These are phyloP conservation scores for Acanthurus lineatus DNA, from an alignment of 2,797 vertebrate genomes.

Conservation along the genomic window DNA sequence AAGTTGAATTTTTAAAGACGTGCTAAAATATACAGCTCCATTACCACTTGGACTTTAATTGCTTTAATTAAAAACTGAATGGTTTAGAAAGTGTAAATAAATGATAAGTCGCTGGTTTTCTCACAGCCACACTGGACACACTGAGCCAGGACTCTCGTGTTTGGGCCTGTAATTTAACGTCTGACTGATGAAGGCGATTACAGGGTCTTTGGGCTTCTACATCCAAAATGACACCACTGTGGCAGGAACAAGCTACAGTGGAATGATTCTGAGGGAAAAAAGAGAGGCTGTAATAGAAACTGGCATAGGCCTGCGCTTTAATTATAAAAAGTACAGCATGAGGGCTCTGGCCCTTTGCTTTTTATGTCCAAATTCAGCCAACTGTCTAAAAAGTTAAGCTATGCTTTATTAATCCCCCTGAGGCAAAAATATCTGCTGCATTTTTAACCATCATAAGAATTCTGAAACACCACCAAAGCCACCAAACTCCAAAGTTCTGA, in stretches of 20 bases:
- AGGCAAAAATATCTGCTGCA: slow-evolving; percentile 20
- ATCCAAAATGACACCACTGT: slow-evolving; percentile 45
- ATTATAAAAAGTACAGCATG: slow-evolving; percentile 62
- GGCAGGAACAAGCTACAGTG: slow-evolving; percentile 62
- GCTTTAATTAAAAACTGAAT: slow-evolving; percentile 38
- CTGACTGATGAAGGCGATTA: slow-evolving; percentile 66
- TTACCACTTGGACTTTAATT: slow-evolving; percentile 28
- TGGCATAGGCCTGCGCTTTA: slow-evolving; percentile 49
- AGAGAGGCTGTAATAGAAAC: slow-evolving; percentile 33
- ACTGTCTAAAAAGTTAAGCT: slow-evolving; percentile 49
- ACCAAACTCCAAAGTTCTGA: slow-evolving; percentile 4
- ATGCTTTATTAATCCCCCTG: slow-evolving; percentile 51
- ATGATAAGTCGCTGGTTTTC: slow-evolving; percentile 20
- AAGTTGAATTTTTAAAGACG: slow-evolving; percentile 23
- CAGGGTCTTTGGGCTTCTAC: slow-evolving; percentile 44
- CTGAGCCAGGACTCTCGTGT: slow-evolving; percentile 37
- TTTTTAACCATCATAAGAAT: slow-evolving; percentile 19
- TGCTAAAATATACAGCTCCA: slow-evolving; percentile 26
- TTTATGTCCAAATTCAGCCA: slow-evolving; percentile 51
- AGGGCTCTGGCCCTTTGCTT: slow-evolving; percentile 44
- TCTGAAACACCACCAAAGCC: slow-evolving; percentile 8
- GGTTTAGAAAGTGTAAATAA: slow-evolving; percentile 35
- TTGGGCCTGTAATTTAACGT: slow-evolving; percentile 38
- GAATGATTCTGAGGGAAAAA: slow-evolving; percentile 36
- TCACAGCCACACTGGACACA: slow-evolving; percentile 17